Base-by-base conservation (phyloP, 2,888 invertebrate genomes). In the Megalurothrips usitatus region DNA sequence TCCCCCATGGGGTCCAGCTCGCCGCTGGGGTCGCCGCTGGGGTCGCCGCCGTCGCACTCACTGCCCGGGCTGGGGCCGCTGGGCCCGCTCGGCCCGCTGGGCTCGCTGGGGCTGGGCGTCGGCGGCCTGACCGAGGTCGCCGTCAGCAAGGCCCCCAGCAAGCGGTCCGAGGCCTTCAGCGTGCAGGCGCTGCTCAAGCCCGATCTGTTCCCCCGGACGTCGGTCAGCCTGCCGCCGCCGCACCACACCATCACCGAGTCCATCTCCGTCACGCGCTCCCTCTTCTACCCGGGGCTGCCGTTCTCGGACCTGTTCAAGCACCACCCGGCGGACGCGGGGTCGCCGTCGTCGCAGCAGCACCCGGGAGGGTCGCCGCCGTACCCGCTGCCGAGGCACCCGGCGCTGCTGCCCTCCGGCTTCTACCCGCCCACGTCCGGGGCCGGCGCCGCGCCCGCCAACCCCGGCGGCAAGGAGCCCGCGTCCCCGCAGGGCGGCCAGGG, bases 111-210 rank as follows among this genome's bases (percentile, higher is more conserved):
- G 9, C 80, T 81, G 43, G 79, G 81, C 63, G 48, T 26, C 10
- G 26, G 68, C 68, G 68, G 23, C 26, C 68, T 75, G 68, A 75
- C 68, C 68, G 68, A 75, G 68, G 68, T 75, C 23, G 26, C 68
- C 17, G 58, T n/a, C 26, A 75, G 68, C 68, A 83, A 84, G 52
- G 84, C 81, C 52, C 75, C 80, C 3, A 82, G 79, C 49, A 93
- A 93, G 87, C 92, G 93, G 88, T 94, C 94, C 19, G 95, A 95
- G 88, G 90, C 93, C 43, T 96, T 95, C 87, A 94, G 94, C 81
- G 95, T 96, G 75, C 94, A 93, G 83, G 95, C 95, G 0, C 88
- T 96, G 58, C 87, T 96, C 79, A 90, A 94, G 87, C 94, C 95
- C 81, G 95, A 95, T 86, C 92, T 75, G 26, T 75, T 93, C 52